Evolutionary conservation across 1,140 invertebrate genomes (phyloP).

Genomic region (Listronotus oregonensis): DNA sequence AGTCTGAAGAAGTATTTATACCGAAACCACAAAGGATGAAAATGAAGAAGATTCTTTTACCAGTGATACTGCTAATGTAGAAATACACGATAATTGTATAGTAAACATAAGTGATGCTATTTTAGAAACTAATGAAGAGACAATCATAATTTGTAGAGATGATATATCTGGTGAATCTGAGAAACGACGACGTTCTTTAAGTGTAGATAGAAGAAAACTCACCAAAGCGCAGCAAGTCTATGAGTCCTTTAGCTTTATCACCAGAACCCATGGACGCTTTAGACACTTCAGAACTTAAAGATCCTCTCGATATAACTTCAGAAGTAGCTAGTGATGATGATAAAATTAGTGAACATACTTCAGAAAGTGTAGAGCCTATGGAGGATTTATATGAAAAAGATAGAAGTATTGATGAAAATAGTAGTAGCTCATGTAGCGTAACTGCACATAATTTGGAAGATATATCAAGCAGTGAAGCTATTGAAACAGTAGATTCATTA

Average conservation of each 20-base stretch:
- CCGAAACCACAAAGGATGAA: constrained; percentile 18
- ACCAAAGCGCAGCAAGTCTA: constrained; percentile 46
- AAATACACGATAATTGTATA: constrained; percentile 51
- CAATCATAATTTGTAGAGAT: constrained; percentile 54
- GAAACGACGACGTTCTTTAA: constrained; percentile 46
- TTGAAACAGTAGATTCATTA: constrained; percentile 44
- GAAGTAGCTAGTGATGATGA: constrained; percentile 41
- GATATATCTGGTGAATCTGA: constrained; percentile 41
- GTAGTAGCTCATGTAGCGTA: constrained; percentile 39
- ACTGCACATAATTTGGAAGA: constrained; percentile 38
- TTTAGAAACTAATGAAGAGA: constrained; percentile 52
- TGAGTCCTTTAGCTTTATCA: constrained; percentile 39
- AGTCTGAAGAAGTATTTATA: constrained; percentile 37
- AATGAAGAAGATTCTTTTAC: constrained; percentile 24
- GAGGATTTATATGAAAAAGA: constrained; percentile 42
- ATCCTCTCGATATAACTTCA: constrained; percentile 28
- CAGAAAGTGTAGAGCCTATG: constrained; percentile 28
- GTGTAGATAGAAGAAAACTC: constrained; percentile 43
- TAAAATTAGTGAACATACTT: constrained; percentile 37
- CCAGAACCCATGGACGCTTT: constrained; percentile 29
- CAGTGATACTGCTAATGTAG: constrained; percentile 44
- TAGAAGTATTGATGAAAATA: constrained; percentile 39
- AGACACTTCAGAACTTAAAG: constrained; percentile 27
- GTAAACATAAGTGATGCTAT: constrained; percentile 55
- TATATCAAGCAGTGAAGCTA: constrained; percentile 40